Evolutionary conservation across 2,888 invertebrate genomes (phyloP).

Genomic region (Ichneumoninae sp.): DNA sequence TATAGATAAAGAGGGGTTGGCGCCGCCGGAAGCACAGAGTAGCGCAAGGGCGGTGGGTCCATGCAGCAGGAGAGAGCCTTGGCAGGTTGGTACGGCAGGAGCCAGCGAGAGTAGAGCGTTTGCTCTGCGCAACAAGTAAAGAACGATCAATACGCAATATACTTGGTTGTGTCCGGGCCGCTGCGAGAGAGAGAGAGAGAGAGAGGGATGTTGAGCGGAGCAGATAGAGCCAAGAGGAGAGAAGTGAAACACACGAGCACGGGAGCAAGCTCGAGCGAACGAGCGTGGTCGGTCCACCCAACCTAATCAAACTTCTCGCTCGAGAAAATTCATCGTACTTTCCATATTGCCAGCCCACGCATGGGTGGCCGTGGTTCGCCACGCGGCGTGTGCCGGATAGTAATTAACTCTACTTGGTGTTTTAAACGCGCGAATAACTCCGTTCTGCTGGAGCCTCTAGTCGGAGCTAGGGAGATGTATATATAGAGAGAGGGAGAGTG

Average conservation of each 20-base stretch:
- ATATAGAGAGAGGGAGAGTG: background rate
- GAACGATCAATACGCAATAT: conserved; percentile 81
- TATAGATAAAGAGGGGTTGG: conserved; percentile 15
- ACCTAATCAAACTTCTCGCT: conserved; percentile 62
- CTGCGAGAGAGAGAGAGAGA: conserved; percentile 32
- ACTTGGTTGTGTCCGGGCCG: conserved; percentile 74
- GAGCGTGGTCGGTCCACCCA: conserved; percentile 42
- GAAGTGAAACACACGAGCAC: conserved; percentile 5
- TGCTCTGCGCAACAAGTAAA: conserved; percentile 83
- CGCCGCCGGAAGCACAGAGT: background rate
- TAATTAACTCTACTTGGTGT: conserved; percentile 57
- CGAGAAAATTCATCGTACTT: conserved; percentile 61
- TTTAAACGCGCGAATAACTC: conserved; percentile 55
- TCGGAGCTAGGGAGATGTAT: background rate
- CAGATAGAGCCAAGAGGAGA: conserved; percentile 48
- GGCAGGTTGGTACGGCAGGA: conserved; percentile 22
- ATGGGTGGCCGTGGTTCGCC: conserved; percentile 26
- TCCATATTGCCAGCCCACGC: conserved; percentile 51
- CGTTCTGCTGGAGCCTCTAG: conserved; percentile 13
- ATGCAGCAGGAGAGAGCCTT: conserved; percentile 8
- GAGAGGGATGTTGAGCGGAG: background rate
- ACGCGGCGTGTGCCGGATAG: conserved; percentile 45
- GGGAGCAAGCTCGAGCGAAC: conserved; percentile 32
- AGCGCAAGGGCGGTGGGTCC: background rate
- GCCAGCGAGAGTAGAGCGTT: conserved; percentile 66